phyloP scores from a whole-genome alignment of 2,797 vertebrate species.

The Agapornis canus region DNA sequence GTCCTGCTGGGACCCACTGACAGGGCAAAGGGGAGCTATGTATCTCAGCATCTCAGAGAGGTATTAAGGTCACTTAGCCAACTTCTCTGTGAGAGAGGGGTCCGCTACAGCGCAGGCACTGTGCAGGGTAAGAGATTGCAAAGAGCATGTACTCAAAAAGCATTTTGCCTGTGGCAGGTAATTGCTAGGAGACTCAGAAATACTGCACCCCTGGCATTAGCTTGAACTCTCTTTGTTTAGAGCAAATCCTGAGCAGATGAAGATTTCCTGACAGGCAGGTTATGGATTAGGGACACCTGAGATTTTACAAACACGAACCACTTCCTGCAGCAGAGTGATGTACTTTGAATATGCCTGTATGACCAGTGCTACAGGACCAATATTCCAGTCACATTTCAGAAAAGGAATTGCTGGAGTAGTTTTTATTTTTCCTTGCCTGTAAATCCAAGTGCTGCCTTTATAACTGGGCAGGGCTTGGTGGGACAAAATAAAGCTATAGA shows the following conservation, averaged over 20 bases:
- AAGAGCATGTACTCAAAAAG: neutral
- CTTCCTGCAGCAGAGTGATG: neutral
- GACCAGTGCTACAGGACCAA: neutral
- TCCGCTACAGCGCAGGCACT: accelerated
- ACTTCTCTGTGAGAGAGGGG: neutral
- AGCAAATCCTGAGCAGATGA: neutral
- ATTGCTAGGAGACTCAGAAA: neutral
- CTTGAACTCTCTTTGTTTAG: neutral
- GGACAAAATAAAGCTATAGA: neutral
- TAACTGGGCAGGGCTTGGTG: neutral
- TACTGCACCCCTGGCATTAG: neutral
- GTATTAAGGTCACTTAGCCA: neutral
- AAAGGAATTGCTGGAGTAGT: neutral
- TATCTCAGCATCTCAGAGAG: neutral
- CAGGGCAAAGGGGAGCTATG: neutral
- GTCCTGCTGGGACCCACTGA: neutral
- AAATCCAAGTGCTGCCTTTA: neutral
- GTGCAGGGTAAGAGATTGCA: neutral
- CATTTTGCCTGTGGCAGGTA: neutral
- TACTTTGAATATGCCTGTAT: neutral
- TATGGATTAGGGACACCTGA: neutral
- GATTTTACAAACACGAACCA: neutral
- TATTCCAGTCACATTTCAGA: neutral
- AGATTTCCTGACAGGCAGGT: neutral
- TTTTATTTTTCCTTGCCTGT: neutral